Base-by-base conservation (phyloP, 1,140 invertebrate species). In the Lordiphosa clarofinis region DNA sequence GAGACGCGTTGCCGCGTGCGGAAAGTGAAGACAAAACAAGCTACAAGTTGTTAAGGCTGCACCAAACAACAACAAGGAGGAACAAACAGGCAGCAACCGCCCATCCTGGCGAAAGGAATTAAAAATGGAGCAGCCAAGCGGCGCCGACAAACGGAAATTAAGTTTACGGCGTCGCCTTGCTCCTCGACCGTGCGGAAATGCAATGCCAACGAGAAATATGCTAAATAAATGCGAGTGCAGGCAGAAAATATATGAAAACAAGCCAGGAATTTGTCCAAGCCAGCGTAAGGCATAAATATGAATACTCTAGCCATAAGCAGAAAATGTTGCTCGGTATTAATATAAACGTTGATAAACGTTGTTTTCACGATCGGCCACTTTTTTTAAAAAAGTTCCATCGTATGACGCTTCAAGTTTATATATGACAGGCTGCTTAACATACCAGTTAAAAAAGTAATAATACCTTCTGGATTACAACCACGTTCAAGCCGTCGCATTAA, bases 151-250 rank as follows among this genome's bases (percentile, higher is more conserved):
- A 63, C 68, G 78, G 78, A 84, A 84, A 84, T 84, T 84, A 84
- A 84, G 78, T 84, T 84, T 75, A 82, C 66, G 72, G 64, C 50
- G 49, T 58, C 55, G 62, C 62, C 69, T 35, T 42, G 40, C 46
- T 54, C 48, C 52, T 46, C 36, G 35, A 43, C 47, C 47, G 37
- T 50, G 50, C 55, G 68, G 57, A 48, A 75, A 67, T 82, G 72
- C 75, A 68, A 81, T 65, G 69, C 58, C 69, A 74, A 38, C 67
- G 58, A 53, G 66, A 82, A 82, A 82, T 84, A 82, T 82, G 76
- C 72, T 82, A 82, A 82, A 69, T 76, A 82, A 82, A 82, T 58
- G 72, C 76, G 39, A 59, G 60, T 58, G 60, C 60, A 73, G 52
- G 66, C 69, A 73, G 47, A 58, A 65, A 56, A 50, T 49, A 15